Evolutionary conservation across 1,140 invertebrate species (phyloP), one percentile per base, ranked within the genome.

Genomic region (Drosophila asahinai): DNA sequence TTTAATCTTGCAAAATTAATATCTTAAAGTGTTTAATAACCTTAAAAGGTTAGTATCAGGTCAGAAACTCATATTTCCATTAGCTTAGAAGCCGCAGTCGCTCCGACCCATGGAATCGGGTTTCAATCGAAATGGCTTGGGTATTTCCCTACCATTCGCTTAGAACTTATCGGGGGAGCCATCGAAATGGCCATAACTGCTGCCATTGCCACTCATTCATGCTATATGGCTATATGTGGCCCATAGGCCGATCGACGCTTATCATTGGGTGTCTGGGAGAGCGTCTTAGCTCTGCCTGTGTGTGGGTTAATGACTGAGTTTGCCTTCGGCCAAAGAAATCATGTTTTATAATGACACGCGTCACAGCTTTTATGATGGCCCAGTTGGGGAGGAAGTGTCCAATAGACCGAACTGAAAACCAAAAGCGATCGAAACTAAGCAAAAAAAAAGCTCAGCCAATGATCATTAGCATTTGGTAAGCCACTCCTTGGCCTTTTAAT

Each of bases 321-420:
- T 73, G 83, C 83, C 83, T 86, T 86, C 76, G 75, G 70, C 38
- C 40, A 55, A 76, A 76, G 59, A 83, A 76, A 86, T 76, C 61
- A 70, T 72, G 58, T 86, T 79, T 84, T 74, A 74, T 81, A 81
- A 66, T 78, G 67, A 86, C 65, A 86, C 60, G 72, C 71, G 61
- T 80, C 75, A 59, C 36, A 66, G 60, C 63, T 47, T 57, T 67
- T 65, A 68, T 57, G 47, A 62, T 75, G 48, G 67, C 64, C 51
- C 61, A 51, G 51, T 38, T 51, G 72, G 61, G 62, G 47, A 77
- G 75, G 75, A 77, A 77, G 75, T 77, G 47, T 52, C 58, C 71
- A 54, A 74, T 58, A 65, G 59, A 58, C 43, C 49, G 30, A 27
- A 62, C 48, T 67, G 30, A 68, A 60, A 55, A 36, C 2, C 27